Base-by-base conservation (phyloP, 2,113 vertebrate genomes). In the Mirza zaza region DNA sequence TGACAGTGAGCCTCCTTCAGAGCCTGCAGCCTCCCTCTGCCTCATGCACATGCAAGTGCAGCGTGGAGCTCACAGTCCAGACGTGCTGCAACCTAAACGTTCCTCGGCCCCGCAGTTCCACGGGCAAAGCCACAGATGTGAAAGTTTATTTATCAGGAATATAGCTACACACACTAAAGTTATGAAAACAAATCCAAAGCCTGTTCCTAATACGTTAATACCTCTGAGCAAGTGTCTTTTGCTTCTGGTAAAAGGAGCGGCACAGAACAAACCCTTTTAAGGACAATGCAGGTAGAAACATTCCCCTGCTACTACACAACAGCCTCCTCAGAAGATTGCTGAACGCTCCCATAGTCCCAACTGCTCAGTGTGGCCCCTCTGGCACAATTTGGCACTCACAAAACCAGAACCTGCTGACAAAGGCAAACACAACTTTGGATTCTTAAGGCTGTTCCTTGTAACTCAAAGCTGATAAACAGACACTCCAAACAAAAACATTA, bases 51-150 rank as follows among this genome's bases (percentile, higher is more conserved):
- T 15, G 2, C 73, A 48, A 57, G 55, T 21, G 61, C 39, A 17
- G 68, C 13, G 71, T 32, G 2, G n/a, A 1, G 23, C 71, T 59
- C n/a, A 52, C 7, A 15, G n/a, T n/a, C 13, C 8, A 79, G 12
- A 21, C 1, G 6, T 2, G 34, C 45, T 12, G 70, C 3, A 3
- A 10, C 17, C 21, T 8, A 29, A 29, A 29, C 12, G 1, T 13
- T 57, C 32, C 52, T 29, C 9, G 32, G 79, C 25, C 7, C 34
- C 7, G 13, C 1, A 2, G 71, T 8, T 50, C 59, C 59, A 42
- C 12, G 18, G 5, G 18, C 11, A 63, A 57, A 83, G 45, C 4
- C 9, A 67, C 1, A 21, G 23, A 27, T 5, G 32, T n/a, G 4
- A 39, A 52, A 14, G 42, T 15, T 18, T 13, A 6, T 36, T 18